Evolutionary conservation across 1,140 invertebrate species (phyloP).

Genomic region (Parasteatoda tepidariorum): DNA sequence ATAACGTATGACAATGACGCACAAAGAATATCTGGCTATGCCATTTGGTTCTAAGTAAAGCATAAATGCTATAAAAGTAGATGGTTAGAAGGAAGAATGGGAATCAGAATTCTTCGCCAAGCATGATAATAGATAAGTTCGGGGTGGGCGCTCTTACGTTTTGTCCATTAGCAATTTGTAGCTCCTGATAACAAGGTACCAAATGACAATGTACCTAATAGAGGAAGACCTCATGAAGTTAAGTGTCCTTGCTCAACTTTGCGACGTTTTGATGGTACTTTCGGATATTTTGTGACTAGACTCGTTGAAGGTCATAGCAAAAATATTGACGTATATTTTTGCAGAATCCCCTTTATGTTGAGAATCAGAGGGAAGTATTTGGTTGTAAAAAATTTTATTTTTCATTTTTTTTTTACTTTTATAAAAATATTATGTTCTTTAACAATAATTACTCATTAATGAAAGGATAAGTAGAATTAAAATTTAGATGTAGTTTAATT

Average conservation of each 20-base stretch:
- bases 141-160: conserved; percentile 7
- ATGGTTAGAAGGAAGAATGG: not conserved
- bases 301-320: conserved; percentile 2
- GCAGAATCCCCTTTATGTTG: no score
- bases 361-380: no score
- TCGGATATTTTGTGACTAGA: not conserved
- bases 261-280: conserved; percentile 18
- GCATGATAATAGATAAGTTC: conserved; percentile 13
- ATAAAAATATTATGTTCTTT: no score
- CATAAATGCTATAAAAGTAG: not conserved
- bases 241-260: conserved; percentile 24
- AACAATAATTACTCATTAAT: not conserved
- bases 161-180: conserved; percentile 51
- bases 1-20: not conserved
- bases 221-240: not conserved
- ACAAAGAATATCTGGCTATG: not conserved
- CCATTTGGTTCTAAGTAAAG: not conserved
- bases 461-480: not conserved
- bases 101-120: not conserved
- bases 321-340: not conserved
- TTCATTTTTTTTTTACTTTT: no score
- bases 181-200: not conserved
- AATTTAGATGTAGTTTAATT: no score
- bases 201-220: not conserved
- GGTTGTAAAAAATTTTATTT: no score